phyloP scores from a whole-genome alignment of 2,113 vertebrate species.

The Calyptommatus sinebrachiatus region DNA sequence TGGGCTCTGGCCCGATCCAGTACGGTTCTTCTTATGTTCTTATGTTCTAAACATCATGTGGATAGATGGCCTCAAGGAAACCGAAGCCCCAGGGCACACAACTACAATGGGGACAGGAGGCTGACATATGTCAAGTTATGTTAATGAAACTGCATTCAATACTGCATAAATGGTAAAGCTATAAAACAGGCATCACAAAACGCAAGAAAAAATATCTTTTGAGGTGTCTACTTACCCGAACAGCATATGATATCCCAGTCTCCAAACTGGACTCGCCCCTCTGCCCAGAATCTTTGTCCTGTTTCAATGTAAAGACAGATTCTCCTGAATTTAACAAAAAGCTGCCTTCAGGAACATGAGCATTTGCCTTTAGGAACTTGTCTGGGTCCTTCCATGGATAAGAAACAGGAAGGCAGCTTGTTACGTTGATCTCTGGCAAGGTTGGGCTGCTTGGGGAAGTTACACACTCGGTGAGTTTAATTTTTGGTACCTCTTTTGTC shows the following conservation, averaged over 20 bases:
- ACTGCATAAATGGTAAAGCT: not conserved
- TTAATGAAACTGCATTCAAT: not conserved
- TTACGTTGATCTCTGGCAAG: conserved; percentile 57
- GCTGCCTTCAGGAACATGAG: not conserved
- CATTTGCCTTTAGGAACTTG: not conserved
- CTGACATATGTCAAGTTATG: not conserved
- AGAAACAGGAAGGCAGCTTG: conserved; percentile 63
- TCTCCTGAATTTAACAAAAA: conserved; percentile 31
- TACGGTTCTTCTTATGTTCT: no score
- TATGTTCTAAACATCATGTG: no score
- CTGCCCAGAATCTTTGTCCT: conserved; percentile 32
- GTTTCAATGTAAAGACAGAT: conserved; percentile 25
- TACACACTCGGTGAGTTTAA: conserved; percentile 70
- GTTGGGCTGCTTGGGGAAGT: conserved; percentile 60
- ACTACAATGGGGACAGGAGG: no score
- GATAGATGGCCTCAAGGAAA: not conserved
- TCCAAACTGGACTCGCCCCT: conserved; percentile 42
- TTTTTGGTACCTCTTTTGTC: conserved; percentile 67
- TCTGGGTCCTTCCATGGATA: conserved; percentile 50
- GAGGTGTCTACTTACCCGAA: conserved; percentile 72
- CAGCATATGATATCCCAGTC: conserved; percentile 62
- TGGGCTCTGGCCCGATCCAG: no score
- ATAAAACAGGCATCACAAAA: not conserved
- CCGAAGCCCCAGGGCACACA: not conserved
- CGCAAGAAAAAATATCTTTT: not conserved